Conservation (phyloP, 2,797 vertebrate species). For the Arctocebus calabarensis region DNA sequence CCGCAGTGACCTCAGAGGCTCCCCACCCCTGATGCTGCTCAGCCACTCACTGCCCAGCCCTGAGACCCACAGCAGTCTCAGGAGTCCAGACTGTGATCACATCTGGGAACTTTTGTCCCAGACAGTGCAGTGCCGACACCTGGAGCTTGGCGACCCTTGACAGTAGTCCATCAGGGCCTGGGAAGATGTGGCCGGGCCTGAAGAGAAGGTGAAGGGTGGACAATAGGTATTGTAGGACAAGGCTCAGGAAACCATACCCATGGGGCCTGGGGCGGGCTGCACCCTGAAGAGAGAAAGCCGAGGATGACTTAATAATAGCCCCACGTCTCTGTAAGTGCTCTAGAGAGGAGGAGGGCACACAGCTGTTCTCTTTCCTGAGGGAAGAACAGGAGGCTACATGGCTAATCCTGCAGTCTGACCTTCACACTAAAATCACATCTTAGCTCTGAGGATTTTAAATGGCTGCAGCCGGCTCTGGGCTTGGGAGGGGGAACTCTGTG, state of each 20-base stretch:
- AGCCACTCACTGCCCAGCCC: not conserved
- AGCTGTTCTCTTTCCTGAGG: not conserved
- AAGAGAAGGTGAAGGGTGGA: not conserved
- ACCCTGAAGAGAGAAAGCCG: not conserved
- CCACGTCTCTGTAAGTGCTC: not conserved
- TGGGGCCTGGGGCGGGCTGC: not conserved
- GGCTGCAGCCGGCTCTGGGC: not conserved
- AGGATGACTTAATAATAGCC: not conserved
- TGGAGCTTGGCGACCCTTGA: not conserved
- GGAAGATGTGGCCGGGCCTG: not conserved
- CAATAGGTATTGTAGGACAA: not conserved
- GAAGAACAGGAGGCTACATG: not conserved
- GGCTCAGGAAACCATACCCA: not conserved
- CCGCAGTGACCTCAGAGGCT: constrained; percentile 53
- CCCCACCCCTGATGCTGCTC: not conserved
- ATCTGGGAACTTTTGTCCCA: not conserved
- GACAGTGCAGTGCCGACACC: not conserved
- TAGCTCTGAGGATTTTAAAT: not conserved
- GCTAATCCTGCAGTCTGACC: not conserved
- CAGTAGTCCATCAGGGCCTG: not conserved
- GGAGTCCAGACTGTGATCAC: not conserved
- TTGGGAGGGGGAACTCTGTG: not conserved
- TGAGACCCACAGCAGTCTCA: not conserved
- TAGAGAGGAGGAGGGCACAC: not conserved
- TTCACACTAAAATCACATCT: not conserved